Base-by-base conservation (phyloP, 2,888 invertebrate genomes). In the Hipparchia sbordonii region DNA sequence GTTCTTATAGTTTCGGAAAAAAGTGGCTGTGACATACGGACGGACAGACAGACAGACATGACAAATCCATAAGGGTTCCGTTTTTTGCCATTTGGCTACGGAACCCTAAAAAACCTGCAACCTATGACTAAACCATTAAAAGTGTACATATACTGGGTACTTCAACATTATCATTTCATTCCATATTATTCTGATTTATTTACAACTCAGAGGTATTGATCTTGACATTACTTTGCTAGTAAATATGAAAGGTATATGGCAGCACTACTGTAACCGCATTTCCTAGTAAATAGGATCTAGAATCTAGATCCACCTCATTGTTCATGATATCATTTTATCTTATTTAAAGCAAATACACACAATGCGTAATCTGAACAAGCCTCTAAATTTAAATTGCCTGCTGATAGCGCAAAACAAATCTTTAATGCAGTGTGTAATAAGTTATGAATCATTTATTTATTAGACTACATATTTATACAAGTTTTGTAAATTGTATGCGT, bases 331-430 rank as follows among this genome's bases (percentile, higher is more conserved):
- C 75, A 69, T 71, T 69, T 67, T 72, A 77, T 75, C 77, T 73
- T 65, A 77, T 77, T 74, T 75, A 77, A 77, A 74, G 74, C 75
- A 65, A 71, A 71, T 63, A 39, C 69, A 77, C 51, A 75, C 72
- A 75, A 13, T 69, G 54, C 70, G 65, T 75, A 75, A 75, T 77
- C 73, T 67, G 46, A 23, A 46, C 72, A 75, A 76, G 59, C 67
- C 13, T 74, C 56, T 71, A 70, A 71, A 60, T 73, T 71, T 74
- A 70, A 56, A 66, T 72, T 76, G 68, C 23, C 57, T 63, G 56
- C 51, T 69, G 72, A 63, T 63, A 61, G n/a, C 39, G 60, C 13
- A 57, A 33, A 57, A 57, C 63, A 48, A 65, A 70, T 33, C 63
- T 46, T 23, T 52, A 52, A 39, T 39, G 69, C 39, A 61, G 61